These are phyloP conservation scores for Oscarella lobularis DNA, from an alignment of 37 sponge, comb jelly and placozoan genomes.

Conservation along the genomic window DNA sequence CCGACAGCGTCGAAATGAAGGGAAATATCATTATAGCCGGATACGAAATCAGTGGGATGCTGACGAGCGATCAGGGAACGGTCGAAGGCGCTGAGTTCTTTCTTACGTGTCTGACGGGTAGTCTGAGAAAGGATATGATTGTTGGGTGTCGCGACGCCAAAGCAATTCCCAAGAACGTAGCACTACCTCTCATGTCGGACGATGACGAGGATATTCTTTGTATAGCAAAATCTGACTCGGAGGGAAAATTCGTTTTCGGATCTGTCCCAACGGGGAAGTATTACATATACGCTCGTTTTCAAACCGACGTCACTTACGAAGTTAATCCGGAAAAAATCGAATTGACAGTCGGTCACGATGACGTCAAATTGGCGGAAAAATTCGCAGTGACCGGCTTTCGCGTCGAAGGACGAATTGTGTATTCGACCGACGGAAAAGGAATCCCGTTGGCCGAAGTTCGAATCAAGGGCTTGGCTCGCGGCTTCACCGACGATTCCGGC, in stretches of 20 bases:
- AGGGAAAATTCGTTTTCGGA: conserved; percentile 41
- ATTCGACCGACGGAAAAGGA: not conserved
- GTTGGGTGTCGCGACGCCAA: not conserved
- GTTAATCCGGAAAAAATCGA: conserved; percentile 47
- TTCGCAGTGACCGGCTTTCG: conserved; percentile 83
- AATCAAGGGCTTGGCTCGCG: not conserved
- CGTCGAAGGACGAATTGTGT: conserved; percentile 48
- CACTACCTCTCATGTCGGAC: not conserved
- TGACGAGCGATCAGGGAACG: conserved; percentile 9
- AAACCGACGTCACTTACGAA: conserved; percentile 49
- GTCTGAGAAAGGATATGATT: not conserved
- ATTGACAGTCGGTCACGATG: conserved; percentile 39
- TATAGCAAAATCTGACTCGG: conserved; percentile 17
- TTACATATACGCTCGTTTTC: conserved; percentile 54
- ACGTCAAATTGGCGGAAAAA: conserved; percentile 31
- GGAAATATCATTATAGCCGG: conserved; percentile 33
- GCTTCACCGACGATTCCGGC: not conserved
- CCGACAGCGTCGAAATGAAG: conserved; percentile 15
- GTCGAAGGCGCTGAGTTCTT: conserved; percentile 8
- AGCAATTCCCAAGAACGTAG: not conserved
- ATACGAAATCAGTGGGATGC: conserved; percentile 54
- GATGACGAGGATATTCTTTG: conserved; percentile 18
- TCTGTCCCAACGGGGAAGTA: conserved; percentile 60
- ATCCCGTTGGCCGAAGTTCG: not conserved
- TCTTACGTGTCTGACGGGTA: not conserved